Evolutionary conservation across 2,113 vertebrate genomes (phyloP), one percentile per base, ranked within the genome.

Genomic region (Stigmatopora argus): DNA sequence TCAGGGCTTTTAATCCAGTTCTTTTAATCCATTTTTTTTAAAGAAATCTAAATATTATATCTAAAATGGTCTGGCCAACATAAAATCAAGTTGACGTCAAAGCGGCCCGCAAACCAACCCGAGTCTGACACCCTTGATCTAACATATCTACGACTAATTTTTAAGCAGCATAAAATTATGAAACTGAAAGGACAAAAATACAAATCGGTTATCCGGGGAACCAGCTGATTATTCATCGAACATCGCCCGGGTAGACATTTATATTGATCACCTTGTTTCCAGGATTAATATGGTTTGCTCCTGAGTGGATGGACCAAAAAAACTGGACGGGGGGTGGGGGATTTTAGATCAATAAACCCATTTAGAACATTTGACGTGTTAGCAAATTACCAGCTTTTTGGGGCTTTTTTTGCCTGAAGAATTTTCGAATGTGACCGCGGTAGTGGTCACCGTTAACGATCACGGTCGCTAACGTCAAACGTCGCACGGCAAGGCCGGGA

Each of bases 211-310:
- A 74, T 21, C 62, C 51, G 57, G 56, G 38, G 26, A 64, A 72
- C 41, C 46, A 66, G 60, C 34, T 71, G 64, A 81, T 77, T 67
- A 66, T 71, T 66, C 69, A 77, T 83, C 72, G 70, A 65, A 71
- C 69, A 69, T 62, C 15, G 69, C 72, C 67, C 18, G 49, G 67
- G 48, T 67, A 62, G 23, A 48, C 60, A 38, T 65, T 70, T 26
- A 17, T 77, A 82, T 79, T 49, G 78, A 85, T 81, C 41, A 48
- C 48, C 23, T 49, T 67, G 48, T 72, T 63, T 78, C 65, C 70
- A 79, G 76, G 75, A 82, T 73, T 26, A 81, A 79, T 82, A 65
- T 51, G 66, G 72, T 62, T 74, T 73, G n/a, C 58, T 64, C 23
- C 59, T 64, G 31, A 41, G n/a, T 41, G 56, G 71, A 72, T 45